A percentile compares a stretch with the other conserved stretches of the same genome.
These are phyloP conservation scores for Cyanoliseus patagonus DNA, from an alignment of 2,113 vertebrate species.

Conservation along the genomic window DNA sequence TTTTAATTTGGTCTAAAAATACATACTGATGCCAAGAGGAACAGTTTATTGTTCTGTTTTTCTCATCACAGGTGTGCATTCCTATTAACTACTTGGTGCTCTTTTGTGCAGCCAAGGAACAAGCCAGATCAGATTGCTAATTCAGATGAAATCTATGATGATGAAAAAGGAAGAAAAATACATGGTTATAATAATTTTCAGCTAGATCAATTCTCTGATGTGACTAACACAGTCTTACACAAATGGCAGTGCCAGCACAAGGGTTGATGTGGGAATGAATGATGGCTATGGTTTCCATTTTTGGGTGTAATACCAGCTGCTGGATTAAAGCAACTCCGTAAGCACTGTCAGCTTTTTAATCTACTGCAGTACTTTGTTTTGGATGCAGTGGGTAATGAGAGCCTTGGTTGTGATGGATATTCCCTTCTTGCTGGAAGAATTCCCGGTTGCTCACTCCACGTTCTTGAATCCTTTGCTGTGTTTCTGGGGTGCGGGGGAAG, in stretches of 20 bases:
- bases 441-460: neutral
- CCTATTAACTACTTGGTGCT: neutral
- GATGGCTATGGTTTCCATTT: neutral
- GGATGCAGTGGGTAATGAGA: neutral
- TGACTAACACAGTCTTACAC: neutral
- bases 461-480: fast-evolving
- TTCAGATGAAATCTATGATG: neutral
- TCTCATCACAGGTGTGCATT: neutral
- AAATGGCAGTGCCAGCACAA: neutral
- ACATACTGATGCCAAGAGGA: neutral
- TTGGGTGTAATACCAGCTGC: neutral
- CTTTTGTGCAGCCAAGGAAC: neutral
- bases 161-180: neutral
- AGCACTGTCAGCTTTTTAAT: neutral
- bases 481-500: neutral
- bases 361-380: neutral
- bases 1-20: neutral
- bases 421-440: neutral
- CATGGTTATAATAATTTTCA: neutral
- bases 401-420: neutral
- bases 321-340: neutral
- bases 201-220: neutral
- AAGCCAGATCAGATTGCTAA: neutral
- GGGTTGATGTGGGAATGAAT: neutral
- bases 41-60: neutral